Conservation (phyloP, 2,888 invertebrate genomes). For the Steinernema scapterisci region DNA sequence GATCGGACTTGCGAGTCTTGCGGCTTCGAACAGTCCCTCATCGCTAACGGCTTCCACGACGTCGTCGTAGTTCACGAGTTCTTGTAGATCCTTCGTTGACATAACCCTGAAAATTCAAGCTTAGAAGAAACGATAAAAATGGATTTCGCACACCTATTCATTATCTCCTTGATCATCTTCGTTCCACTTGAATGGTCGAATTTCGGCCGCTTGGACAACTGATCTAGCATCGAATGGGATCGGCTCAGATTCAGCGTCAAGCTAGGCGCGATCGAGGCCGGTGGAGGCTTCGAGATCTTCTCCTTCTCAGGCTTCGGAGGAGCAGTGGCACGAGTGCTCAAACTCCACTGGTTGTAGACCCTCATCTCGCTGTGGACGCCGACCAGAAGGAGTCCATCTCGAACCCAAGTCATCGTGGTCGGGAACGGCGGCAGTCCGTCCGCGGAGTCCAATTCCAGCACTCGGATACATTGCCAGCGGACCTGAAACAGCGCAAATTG, state of each 20-base stretch:
- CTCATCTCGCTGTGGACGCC: conserved; percentile 99
- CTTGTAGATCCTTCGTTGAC: not conserved
- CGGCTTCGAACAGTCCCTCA: conserved; percentile 85
- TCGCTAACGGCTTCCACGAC: conserved; percentile 60
- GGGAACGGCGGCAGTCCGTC: conserved; percentile 94
- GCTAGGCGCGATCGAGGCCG: conserved; percentile 16
- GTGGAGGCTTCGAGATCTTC: conserved; percentile 4
- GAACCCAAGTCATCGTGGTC: conserved; percentile 98
- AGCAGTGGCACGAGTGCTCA: conserved; percentile 35
- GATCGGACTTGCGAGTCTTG: conserved; percentile 93
- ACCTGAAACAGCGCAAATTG: too few relatives aligned
- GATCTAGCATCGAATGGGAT: conserved; percentile 65
- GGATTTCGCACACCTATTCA: conserved; percentile 13
- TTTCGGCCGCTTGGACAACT: conserved; percentile 48
- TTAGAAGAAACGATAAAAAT: not conserved
- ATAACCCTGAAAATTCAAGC: not conserved
- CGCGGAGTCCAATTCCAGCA: conserved; percentile 71
- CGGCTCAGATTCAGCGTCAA: conserved; percentile 47
- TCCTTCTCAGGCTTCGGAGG: conserved; percentile 1
- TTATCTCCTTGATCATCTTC: conserved; percentile 52
- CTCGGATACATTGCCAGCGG: conserved; percentile 63
- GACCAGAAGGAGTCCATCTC: conserved; percentile 94
- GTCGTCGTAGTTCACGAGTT: conserved; percentile 33
- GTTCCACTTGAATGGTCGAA: conserved; percentile 46
- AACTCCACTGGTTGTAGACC: conserved; percentile 86